Evolutionary conservation across 1,140 invertebrate species (phyloP).

Genomic region (Drosophila tani): DNA sequence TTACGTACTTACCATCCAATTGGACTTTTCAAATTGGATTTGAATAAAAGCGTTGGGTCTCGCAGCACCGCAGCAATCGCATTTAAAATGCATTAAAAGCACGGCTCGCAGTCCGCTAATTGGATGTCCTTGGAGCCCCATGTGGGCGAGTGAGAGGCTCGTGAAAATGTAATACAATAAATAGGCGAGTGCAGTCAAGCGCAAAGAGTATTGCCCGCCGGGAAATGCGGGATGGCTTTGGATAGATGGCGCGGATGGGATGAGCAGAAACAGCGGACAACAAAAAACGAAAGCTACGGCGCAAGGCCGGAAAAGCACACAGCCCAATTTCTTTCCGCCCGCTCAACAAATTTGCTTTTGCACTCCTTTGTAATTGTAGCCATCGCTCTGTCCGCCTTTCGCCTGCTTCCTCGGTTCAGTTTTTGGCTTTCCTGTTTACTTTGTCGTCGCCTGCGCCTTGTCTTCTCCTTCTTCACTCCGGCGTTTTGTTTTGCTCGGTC

Average conservation of each 20-base stretch:
- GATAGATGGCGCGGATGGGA: conserved; percentile 5
- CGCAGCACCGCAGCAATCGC: conserved; percentile 4
- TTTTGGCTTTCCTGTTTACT: conserved; percentile 53
- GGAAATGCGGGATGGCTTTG: conserved; percentile 37
- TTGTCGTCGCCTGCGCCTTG: conserved; percentile 48
- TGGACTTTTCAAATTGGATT: conserved; percentile 26
- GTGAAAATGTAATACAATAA: conserved; percentile 61
- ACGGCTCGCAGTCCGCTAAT: conserved; percentile 23
- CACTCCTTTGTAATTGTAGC: conserved; percentile 31
- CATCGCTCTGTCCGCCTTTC: conserved; percentile 14
- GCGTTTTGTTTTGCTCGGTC: conserved; percentile 74
- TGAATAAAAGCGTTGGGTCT: conserved; percentile 2
- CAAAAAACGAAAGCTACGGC: conserved; percentile 53
- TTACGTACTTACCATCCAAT: conserved; percentile 7
- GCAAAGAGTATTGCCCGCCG: conserved; percentile 63
- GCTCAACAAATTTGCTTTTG: conserved; percentile 40
- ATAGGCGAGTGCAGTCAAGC: conserved; percentile 58
- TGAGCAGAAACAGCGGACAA: conserved; percentile 23
- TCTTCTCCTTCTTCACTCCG: conserved; percentile 35
- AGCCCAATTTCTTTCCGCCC: conserved; percentile 7
- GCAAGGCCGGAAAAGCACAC: conserved; percentile 61
- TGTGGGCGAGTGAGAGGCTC: conserved; percentile 4
- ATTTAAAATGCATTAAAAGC: conserved; percentile 36
- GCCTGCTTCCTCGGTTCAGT: conserved; percentile 25
- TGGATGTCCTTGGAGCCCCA: conserved; percentile 24